Evolutionary conservation across 2,888 invertebrate species (phyloP).

Genomic region (Adelphocoris suturalis): DNA sequence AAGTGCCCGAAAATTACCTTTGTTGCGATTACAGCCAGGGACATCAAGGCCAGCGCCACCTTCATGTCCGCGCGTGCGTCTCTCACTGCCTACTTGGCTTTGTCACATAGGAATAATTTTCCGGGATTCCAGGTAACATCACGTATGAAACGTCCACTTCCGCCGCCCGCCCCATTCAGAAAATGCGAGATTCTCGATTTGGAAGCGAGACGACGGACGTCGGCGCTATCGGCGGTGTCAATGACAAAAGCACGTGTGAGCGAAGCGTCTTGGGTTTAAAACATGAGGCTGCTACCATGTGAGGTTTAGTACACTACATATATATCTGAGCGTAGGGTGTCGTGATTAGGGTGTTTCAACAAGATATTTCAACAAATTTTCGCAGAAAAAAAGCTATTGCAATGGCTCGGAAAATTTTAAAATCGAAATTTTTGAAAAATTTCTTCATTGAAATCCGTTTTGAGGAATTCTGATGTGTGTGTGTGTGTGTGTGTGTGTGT

Average conservation of each 20-base stretch:
- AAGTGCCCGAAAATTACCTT: background rate
- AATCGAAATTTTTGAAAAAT: no score
- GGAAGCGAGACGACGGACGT: background rate
- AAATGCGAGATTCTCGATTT: background rate
- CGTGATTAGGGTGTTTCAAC: no score
- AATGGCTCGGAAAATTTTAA: no score
- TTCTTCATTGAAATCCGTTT: no score
- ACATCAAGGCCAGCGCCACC: background rate
- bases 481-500: no score
- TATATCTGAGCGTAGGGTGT: no score
- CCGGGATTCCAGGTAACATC: background rate
- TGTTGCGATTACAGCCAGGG: background rate
- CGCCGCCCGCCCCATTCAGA: background rate
- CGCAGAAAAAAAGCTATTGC: no score
- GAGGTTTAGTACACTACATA: no score
- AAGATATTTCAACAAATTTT: no score
- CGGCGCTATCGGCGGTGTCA: background rate
- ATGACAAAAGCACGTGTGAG: background rate
- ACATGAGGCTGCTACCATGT: no score
- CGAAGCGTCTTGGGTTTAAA: background rate
- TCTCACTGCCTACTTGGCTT: background rate
- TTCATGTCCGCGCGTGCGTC: background rate
- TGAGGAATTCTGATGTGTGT: no score
- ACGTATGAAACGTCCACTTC: background rate
- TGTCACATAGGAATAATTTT: background rate